phyloP scores from a whole-genome alignment of 2,888 invertebrate genomes.

The Oasisia sp. region DNA sequence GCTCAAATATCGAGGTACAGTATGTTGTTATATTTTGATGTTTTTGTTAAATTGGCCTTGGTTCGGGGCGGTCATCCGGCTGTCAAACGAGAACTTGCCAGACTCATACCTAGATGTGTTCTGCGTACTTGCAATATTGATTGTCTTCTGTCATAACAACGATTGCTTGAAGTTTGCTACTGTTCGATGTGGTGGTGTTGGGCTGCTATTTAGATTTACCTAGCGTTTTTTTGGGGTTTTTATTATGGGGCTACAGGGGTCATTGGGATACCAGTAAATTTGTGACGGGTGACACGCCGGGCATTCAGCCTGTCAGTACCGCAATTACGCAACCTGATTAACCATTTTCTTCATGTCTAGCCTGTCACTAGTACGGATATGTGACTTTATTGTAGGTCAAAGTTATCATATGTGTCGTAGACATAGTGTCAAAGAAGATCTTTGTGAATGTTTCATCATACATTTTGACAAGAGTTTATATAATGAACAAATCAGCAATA shows the following conservation, averaged over 20 bases:
- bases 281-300: not conserved
- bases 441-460: not conserved
- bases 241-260: not conserved
- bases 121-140: not conserved
- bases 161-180: not conserved
- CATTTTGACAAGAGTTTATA: not conserved
- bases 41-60: not conserved
- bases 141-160: not conserved
- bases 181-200: not conserved
- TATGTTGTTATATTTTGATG: not conserved
- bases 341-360: too few relatives aligned
- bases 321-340: not conserved
- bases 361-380: too few relatives aligned
- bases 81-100: not conserved
- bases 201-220: not conserved
- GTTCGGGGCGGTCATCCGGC: constrained; percentile 2
- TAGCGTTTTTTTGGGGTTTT: not conserved
- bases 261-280: not conserved
- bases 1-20: constrained; percentile 28
- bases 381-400: not conserved
- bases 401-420: not conserved
- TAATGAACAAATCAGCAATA: not conserved
- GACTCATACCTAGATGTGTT: not conserved
- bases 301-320: not conserved
- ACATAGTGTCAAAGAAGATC: not conserved